A percentile compares a stretch with the other conserved stretches of the same genome.
Conservation (phyloP, 2,888 invertebrate species). For the Chrysomela aeneicollis region DNA sequence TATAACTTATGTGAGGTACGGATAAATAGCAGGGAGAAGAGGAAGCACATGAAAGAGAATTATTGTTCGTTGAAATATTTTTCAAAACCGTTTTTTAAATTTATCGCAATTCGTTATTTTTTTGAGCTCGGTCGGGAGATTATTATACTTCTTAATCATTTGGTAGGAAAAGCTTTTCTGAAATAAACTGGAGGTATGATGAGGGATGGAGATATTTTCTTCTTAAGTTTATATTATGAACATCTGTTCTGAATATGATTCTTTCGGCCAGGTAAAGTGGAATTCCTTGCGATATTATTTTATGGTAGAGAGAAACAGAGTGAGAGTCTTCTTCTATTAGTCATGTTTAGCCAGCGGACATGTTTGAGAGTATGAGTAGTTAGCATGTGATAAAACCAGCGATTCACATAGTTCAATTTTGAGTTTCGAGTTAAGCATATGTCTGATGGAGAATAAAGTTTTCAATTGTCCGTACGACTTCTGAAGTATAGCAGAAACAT, state of each 20-base stretch:
- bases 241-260: no score
- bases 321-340: background rate
- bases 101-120: no score
- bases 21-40: no score
- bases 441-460: background rate
- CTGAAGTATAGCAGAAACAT: conserved; percentile 1
- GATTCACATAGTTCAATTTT: background rate
- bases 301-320: background rate
- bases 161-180: background rate
- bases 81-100: no score
- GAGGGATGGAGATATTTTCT: no score
- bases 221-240: no score
- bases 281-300: no score
- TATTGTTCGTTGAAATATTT: no score
- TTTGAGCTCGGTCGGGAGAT: no score
- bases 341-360: background rate
- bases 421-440: background rate
- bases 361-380: background rate
- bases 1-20: no score
- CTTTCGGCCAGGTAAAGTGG: background rate
- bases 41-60: no score
- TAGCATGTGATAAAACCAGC: background rate
- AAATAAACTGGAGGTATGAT: background rate
- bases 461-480: background rate
- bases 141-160: no score